phyloP scores from a whole-genome alignment of 2,888 invertebrate genomes.

The Drosophila hamatofila region DNA sequence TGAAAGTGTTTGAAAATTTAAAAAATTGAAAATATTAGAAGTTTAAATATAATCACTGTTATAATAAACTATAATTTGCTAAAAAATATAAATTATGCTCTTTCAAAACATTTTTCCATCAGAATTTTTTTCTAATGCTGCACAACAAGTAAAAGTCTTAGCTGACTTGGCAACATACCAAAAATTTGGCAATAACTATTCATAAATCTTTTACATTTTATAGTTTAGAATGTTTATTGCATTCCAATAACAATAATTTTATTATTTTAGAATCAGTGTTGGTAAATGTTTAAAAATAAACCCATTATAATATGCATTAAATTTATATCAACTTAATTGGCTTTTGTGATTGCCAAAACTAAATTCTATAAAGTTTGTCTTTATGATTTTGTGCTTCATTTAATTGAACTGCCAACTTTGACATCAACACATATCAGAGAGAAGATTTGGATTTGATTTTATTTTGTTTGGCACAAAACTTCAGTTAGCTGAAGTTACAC shows the following conservation, averaged over 20 bases:
- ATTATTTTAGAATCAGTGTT: slow-evolving; percentile 1
- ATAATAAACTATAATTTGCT: too few species aligned
- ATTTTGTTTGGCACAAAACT: not conserved
- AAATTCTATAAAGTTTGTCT: not conserved
- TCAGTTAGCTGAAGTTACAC: not conserved
- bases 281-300: not conserved
- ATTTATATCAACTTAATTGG: slow-evolving; percentile 2
- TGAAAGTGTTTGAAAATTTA: too few species aligned
- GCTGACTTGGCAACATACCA: too few species aligned
- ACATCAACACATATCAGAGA: not conserved
- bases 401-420: slow-evolving; percentile 6
- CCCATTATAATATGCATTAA: not conserved
- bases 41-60: too few species aligned
- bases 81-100: too few species aligned
- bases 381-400: not conserved
- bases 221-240: not conserved
- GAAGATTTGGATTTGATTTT: not conserved
- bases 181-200: not conserved
- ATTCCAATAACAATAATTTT: not conserved
- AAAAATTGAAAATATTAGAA: too few species aligned
- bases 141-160: not conserved
- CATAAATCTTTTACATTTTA: not conserved
- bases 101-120: too few species aligned
- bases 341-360: not conserved
- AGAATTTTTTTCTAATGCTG: not conserved